phyloP scores from a whole-genome alignment of 1,140 invertebrate genomes.

The Charaxes varanes region DNA sequence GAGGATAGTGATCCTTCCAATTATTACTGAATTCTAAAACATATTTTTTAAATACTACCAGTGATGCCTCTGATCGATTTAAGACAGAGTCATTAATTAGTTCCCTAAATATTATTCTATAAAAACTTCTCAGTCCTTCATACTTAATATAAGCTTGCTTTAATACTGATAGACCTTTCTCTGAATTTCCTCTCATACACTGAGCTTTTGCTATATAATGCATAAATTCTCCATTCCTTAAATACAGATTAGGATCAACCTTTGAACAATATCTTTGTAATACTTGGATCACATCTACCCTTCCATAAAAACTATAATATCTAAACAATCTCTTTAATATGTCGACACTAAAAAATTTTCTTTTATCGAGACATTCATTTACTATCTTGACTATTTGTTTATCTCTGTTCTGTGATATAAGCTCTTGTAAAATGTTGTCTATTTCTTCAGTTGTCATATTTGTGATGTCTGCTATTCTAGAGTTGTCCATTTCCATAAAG shows the following conservation, averaged over 20 bases:
- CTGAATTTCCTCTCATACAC: conserved; percentile 59
- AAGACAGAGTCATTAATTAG: conserved; percentile 55
- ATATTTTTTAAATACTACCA: conserved; percentile 62
- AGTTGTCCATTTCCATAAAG: conserved; percentile 28
- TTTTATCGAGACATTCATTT: conserved; percentile 32
- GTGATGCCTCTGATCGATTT: conserved; percentile 57
- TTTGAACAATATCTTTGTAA: conserved; percentile 42
- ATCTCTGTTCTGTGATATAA: conserved; percentile 37
- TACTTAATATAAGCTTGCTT: conserved; percentile 41
- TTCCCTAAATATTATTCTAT: conserved; percentile 57
- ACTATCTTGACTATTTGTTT: conserved; percentile 33
- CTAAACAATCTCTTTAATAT: conserved; percentile 48
- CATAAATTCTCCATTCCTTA: conserved; percentile 50
- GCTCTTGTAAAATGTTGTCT: conserved; percentile 30
- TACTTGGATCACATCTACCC: conserved; percentile 34
- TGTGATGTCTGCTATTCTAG: conserved; percentile 23
- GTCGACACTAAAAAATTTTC: conserved; percentile 30
- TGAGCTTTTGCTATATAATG: conserved; percentile 61
- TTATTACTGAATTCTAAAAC: conserved; percentile 46
- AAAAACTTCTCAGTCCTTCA: conserved; percentile 41
- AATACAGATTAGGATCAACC: conserved; percentile 35
- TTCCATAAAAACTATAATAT: conserved; percentile 41
- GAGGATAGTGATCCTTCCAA: conserved; percentile 51
- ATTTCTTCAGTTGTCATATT: conserved; percentile 33
- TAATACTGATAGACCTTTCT: conserved; percentile 51